A percentile compares a stretch with the other conserved stretches of the same genome.
phyloP scores from a whole-genome alignment of 2,113 vertebrate genomes.

The Etia nguti region DNA sequence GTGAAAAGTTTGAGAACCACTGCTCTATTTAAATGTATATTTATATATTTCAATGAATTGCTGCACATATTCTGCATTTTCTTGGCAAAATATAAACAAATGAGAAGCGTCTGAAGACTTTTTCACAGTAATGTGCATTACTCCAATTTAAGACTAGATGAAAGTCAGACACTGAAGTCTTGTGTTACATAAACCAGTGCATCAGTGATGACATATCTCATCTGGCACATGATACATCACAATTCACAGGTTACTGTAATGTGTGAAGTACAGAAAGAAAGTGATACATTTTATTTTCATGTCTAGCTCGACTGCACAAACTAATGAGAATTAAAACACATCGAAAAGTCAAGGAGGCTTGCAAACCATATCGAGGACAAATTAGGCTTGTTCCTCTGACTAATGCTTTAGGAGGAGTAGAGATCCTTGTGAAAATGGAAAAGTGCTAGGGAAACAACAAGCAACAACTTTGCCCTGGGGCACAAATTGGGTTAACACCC shows the following conservation, averaged over 20 bases:
- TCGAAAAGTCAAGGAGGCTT: neutral
- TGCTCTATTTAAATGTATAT: neutral
- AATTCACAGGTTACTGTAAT: neutral
- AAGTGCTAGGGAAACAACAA: neutral
- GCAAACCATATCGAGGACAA: neutral
- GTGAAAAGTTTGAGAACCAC: no score
- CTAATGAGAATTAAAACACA: neutral
- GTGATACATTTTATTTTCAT: neutral
- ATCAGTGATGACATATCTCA: accelerated
- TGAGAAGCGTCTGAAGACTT: neutral
- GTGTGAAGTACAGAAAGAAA: neutral
- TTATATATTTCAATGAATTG: neutral
- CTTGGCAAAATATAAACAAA: neutral
- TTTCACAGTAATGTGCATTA: neutral
- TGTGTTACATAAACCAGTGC: neutral
- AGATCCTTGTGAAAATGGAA: neutral
- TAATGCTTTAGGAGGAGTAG: neutral
- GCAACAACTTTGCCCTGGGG: neutral
- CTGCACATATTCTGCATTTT: neutral
- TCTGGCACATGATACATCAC: neutral
- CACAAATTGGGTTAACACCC: neutral
- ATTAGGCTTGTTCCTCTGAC: neutral
- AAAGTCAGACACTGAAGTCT: neutral
- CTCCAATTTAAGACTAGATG: neutral
- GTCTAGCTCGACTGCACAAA: neutral